Base-by-base conservation (phyloP, 2,888 invertebrate species). In the Masnerella sp. region DNA sequence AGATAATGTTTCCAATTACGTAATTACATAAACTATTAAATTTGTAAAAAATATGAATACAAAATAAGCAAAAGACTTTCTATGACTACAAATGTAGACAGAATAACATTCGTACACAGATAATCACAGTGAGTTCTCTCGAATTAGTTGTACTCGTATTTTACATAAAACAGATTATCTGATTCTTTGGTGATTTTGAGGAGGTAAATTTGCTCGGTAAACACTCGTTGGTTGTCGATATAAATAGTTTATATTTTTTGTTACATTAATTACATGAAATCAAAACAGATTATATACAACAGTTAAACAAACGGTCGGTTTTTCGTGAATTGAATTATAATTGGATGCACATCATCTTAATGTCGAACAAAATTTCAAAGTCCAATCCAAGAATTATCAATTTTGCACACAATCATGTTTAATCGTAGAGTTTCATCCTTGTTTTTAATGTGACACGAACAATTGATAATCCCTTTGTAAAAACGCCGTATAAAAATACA, bases 101-200 rank as follows among this genome's bases (percentile, higher is more conserved):
- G 68, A 47, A 64, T 25, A 68, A 58, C 54, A 76, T 51, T 82
- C 80, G 81, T 77, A 80, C 78, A 80, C 82, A 83, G 78, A 77
- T 79, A 80, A 83, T 83, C 83, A 84, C 83, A 84, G 82, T 77
- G 77, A 81, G 79, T 80, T 77, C 80, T 78, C 75, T 62, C 77
- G 43, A 47, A 54, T 15, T 32, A 7, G 5, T 36, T 15, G 2
- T 5, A 56, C 32, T 42, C 34, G 30, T 32, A 11, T 38, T 8
- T 7, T 20, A 20, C 45, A 49, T 49, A 20, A 47, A 49, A 15
- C 58, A 58, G 38, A 80, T 78, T 17, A 20, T 65, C 30, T n/a
- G 52, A 71, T 71, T 67, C 34, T 56, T 14, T 67, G 49, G 56
- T 68, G 51, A 62, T 68, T 62, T 56, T 56, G 54, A 73, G 59